Evolutionary conservation across 1,140 invertebrate species (phyloP).

Genomic region (Tribolium castaneum): DNA sequence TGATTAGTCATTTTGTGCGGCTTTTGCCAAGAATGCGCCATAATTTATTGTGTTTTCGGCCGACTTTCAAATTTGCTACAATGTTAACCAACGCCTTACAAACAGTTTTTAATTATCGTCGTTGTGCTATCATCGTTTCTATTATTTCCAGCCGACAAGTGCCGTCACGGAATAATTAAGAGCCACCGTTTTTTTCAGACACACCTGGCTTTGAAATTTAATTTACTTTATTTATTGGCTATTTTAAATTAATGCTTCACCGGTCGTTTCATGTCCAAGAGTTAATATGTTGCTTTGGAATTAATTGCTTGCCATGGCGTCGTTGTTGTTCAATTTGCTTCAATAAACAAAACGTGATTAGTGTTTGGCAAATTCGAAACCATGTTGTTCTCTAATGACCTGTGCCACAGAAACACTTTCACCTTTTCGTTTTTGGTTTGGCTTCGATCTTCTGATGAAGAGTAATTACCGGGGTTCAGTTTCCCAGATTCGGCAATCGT

Average conservation of each 20-base stretch:
- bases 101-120: neutral
- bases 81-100: neutral
- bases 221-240: constrained; percentile 21
- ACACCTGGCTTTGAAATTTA: constrained; percentile 13
- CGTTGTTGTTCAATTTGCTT: constrained; percentile 3
- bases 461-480: neutral
- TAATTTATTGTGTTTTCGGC: constrained; percentile 33
- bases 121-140: neutral
- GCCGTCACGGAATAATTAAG: neutral
- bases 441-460: neutral
- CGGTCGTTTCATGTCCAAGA: neutral
- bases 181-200: neutral
- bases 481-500: constrained; percentile 14
- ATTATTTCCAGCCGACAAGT: neutral
- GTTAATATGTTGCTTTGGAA: neutral
- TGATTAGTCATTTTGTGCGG: constrained; percentile 22
- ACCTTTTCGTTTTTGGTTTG: neutral
- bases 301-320: constrained; percentile 1
- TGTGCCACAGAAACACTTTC: constrained; percentile 9
- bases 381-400: neutral
- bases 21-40: constrained; percentile 1
- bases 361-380: neutral
- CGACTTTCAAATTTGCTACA: constrained; percentile 9
- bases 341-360: neutral
- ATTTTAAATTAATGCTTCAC: constrained; percentile 1